phyloP scores from a whole-genome alignment of 1,140 invertebrate species.

The Ostrea edulis region DNA sequence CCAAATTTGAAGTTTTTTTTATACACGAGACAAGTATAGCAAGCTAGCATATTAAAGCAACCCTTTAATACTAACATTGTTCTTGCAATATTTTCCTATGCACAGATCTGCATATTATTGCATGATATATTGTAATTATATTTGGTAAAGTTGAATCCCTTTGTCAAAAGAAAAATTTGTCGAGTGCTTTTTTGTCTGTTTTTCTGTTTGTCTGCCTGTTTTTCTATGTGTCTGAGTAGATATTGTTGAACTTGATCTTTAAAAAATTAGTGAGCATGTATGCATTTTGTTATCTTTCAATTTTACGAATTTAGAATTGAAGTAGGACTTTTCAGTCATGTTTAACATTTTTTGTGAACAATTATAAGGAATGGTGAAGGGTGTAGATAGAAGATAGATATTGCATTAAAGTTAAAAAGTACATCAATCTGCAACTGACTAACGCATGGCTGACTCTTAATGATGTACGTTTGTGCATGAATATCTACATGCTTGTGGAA shows the following conservation, averaged over 20 bases:
- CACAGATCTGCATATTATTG: background rate
- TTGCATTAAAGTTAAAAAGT: background rate
- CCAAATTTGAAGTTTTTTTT: background rate
- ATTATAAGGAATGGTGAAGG: background rate
- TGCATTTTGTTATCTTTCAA: background rate
- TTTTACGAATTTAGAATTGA: background rate
- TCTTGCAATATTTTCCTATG: background rate
- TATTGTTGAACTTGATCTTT: background rate
- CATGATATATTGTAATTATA: conserved; percentile 5
- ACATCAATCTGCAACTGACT: background rate
- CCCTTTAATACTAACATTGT: background rate
- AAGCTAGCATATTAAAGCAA: conserved; percentile 7
- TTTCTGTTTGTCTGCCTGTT: background rate
- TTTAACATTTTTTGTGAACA: background rate
- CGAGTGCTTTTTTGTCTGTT: background rate
- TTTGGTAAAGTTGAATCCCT: background rate
- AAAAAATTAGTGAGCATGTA: background rate
- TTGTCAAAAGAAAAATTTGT: background rate
- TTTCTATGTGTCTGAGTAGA: background rate
- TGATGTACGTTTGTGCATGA: background rate
- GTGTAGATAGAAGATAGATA: conserved; percentile 2
- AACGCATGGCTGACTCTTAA: conserved; percentile 8
- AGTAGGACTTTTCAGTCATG: background rate
- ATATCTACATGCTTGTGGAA: background rate
- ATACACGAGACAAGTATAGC: background rate